Evolutionary conservation across 2,113 vertebrate species (phyloP).

Genomic region (Hypocryptadius cinnamomeus): DNA sequence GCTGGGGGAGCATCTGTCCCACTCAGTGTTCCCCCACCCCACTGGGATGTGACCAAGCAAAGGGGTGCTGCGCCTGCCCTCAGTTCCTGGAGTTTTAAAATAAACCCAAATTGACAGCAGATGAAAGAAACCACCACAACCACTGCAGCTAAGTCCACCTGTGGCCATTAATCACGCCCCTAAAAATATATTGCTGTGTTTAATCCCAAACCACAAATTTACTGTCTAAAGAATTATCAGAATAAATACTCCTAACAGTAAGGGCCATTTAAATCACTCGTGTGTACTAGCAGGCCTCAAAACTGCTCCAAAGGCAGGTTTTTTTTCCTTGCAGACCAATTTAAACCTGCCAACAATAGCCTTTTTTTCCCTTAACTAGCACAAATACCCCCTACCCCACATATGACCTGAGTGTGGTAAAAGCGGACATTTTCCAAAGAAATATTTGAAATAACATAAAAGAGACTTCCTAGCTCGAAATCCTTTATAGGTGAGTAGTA

Average conservation of each 20-base stretch:
- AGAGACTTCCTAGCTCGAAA: not conserved
- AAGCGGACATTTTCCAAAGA: not conserved
- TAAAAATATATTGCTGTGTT: slow-evolving; percentile 39
- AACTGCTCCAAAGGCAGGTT: not conserved
- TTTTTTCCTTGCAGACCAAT: not conserved
- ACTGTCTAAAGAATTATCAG: not conserved
- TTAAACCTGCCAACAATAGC: not conserved
- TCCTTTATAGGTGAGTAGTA: not conserved
- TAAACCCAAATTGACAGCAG: slow-evolving; percentile 14
- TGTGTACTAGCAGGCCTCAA: not conserved
- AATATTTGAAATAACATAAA: not conserved
- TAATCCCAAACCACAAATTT: slow-evolving; percentile 17
- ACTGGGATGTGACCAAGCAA: accelerated
- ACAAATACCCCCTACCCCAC: not conserved
- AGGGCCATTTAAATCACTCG: not conserved
- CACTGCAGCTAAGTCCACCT: slow-evolving; percentile 35
- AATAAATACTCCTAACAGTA: not conserved
- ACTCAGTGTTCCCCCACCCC: not conserved
- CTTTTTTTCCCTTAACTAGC: not conserved
- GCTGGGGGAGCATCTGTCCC: not conserved
- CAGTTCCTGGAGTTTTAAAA: not conserved
- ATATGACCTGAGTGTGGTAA: not conserved
- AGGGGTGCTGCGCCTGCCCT: not conserved
- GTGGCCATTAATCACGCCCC: slow-evolving; percentile 24
- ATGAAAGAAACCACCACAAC: not conserved